Base-by-base conservation (phyloP, 2,888 invertebrate species). In the Adineta ricciae region DNA sequence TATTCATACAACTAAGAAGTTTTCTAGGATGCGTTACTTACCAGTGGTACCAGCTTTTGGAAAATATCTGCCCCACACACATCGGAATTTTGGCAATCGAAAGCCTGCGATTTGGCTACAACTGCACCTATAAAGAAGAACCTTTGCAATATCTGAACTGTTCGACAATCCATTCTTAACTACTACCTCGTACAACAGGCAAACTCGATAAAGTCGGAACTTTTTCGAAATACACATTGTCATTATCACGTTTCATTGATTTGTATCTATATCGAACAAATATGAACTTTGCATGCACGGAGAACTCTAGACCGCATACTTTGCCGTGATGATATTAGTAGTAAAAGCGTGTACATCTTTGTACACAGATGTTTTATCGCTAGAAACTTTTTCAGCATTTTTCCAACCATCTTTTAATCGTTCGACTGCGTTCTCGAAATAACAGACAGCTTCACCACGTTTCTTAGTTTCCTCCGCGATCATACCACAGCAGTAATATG, bases 151-250 rank as follows among this genome's bases (percentile, higher is more conserved):
- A 41, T 9, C 0, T 14, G 41, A 41, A 78, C 4, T 78, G 11
- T n/a, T 41, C 14, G 5, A 32, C 5, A 3, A 19, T 16, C 1
- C 16, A 72, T 32, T 32, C 19, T 14, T 11, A 24, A n/a, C 2
- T 24, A 41, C 3, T 78, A 78, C 78, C 78, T 78, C 41, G 78
- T 41, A 78, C 8, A 11, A 9, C 94, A 2, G 94, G 93, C 84
- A 97, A 91, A 54, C 93, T 91, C 86, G 94, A 94, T 85, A 94
- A 92, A 64, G 94, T 94, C 0, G 97, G 96, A 0, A 98, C 94
- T 88, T 95, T 94, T 89, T 97, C 97, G 88, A 97, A 96, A 89
- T 97, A 97, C 86, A 97, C 95, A 89, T 96, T 96, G 90, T 97
- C 97, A 91, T 97, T 97, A 90, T 97, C 97, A 91, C 96, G 96